Conservation (phyloP, 2,888 invertebrate species). For the Melieria crassipennis region DNA sequence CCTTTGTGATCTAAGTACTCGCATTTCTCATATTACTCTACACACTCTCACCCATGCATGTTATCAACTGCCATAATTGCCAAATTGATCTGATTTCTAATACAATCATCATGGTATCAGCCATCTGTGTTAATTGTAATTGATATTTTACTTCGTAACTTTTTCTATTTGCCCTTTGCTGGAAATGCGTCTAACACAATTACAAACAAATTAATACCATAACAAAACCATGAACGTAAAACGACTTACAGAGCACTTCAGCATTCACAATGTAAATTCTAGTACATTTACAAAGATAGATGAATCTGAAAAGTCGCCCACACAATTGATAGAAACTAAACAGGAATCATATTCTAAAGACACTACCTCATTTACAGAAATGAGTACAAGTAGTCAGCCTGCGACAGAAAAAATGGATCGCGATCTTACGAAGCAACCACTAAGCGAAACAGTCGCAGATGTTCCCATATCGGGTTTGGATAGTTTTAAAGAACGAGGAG, state of each 20-base stretch:
- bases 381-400: slow-evolving; percentile 61
- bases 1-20: slow-evolving; percentile 12
- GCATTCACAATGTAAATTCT: slow-evolving; percentile 60
- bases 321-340: slow-evolving; percentile 26
- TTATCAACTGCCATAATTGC: slow-evolving; percentile 20
- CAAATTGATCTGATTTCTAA: slow-evolving; percentile 14
- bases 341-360: slow-evolving; percentile 48
- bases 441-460: slow-evolving; percentile 14
- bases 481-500: slow-evolving; percentile 65
- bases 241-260: slow-evolving; percentile 58
- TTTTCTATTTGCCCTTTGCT: slow-evolving; percentile 32
- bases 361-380: slow-evolving; percentile 65
- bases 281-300: slow-evolving; percentile 53
- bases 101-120: slow-evolving; percentile 25
- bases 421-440: background rate
- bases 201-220: slow-evolving; percentile 9
- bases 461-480: slow-evolving; percentile 46
- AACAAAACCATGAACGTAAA: slow-evolving; percentile 7
- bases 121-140: slow-evolving; percentile 48
- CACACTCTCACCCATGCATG: slow-evolving; percentile 27
- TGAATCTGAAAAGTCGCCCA: slow-evolving; percentile 61
- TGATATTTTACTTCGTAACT: slow-evolving; percentile 54
- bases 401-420: slow-evolving; percentile 43
- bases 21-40: slow-evolving; percentile 17
- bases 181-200: slow-evolving; percentile 28